Evolutionary conservation across 1,140 invertebrate species (phyloP), one percentile per base, ranked within the genome.

Genomic region (Anastrepha obliqua): DNA sequence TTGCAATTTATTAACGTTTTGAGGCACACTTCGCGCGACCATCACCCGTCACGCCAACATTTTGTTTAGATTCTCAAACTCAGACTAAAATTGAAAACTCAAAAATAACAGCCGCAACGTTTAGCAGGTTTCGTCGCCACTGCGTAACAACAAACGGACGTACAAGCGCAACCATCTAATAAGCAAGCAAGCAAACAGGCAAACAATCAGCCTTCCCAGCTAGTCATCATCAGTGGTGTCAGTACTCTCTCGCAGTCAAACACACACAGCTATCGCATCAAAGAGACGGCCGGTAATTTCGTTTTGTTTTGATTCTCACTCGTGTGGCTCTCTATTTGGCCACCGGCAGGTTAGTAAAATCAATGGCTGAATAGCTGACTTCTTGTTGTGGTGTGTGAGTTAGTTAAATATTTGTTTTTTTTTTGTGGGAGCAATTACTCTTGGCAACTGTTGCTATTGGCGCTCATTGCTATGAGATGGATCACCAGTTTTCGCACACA

Each of bases 11-110:
- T 58, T 51, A 65, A 65, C 59, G 62, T 47, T 87, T 47, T 47
- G 58, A 29, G n/a, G 8, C 2, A 44, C 20, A 29, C 58, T 42
- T 55, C 55, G 70, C 67, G 59, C 55, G 70, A 29, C 13, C 85
- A 88, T 74, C 89, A 89, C 91, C 91, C 91, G 91, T 92, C 88
- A 90, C 86, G 89, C 88, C 85, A 87, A 89, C 90, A 90, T 91
- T 81, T 89, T 91, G 89, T 89, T 90, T 90, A 88, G 89, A 89
- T 89, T 90, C 89, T 89, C 88, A 89, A 89, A 90, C 86, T 89
- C 78, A 88, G 88, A 88, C 88, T 88, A 85, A 87, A 86, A 88
- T 78, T 65, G 55, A 74, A 87, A 65, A 29, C 59, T 58, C 42
- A 86, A 86, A 86, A 86, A 44, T 86, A 62, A 62, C 62, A 60